Evolutionary conservation across 2,113 vertebrate species (phyloP).

Genomic region (Heptranchias perlo): DNA sequence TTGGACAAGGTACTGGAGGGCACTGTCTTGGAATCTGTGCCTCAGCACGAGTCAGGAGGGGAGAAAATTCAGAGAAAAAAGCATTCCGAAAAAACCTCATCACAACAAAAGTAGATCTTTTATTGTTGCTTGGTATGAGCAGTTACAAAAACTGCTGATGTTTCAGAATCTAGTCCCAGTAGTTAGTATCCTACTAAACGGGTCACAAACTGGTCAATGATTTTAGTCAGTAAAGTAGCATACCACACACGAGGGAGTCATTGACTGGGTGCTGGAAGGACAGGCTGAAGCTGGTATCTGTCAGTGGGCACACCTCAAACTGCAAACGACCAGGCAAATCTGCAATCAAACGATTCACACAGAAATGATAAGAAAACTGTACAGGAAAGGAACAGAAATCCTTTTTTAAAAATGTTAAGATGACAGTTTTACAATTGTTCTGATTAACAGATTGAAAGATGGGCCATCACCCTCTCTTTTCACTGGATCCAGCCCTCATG

Average conservation of each 20-base stretch:
- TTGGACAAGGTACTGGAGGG: neutral
- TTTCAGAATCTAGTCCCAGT: neutral
- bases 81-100: neutral
- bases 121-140: neutral
- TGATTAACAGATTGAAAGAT: neutral
- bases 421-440: neutral
- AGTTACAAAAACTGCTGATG: neutral
- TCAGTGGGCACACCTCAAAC: conserved; percentile 95
- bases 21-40: neutral
- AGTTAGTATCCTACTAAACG: neutral
- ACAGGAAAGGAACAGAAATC: neutral
- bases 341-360: conserved; percentile 49
- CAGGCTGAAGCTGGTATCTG: conserved; percentile 88
- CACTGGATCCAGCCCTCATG: neutral
- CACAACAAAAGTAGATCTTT: neutral
- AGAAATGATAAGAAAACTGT: neutral
- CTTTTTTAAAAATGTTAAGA: neutral
- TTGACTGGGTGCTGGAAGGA: conserved; percentile 98
- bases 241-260: conserved; percentile 94
- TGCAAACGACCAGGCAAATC: conserved; percentile 87
- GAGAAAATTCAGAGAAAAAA: neutral
- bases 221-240: too few relatives aligned
- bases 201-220: neutral
- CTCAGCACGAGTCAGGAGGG: neutral
- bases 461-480: neutral